phyloP scores from a whole-genome alignment of 2,888 invertebrate genomes.

The Phasia obesa region DNA sequence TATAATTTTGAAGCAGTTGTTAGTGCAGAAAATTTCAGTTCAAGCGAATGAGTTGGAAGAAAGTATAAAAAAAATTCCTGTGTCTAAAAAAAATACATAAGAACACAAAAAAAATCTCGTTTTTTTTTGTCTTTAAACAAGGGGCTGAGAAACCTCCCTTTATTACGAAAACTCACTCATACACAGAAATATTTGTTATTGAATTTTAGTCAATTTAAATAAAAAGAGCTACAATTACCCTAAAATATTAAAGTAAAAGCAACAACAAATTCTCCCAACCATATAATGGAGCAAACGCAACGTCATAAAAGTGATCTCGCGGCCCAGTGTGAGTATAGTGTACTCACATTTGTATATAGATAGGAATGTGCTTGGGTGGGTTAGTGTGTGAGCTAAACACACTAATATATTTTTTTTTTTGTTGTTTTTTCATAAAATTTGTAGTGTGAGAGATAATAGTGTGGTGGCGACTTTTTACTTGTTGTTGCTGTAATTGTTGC shows the following conservation, averaged over 20 bases:
- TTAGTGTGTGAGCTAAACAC: conserved; percentile 10
- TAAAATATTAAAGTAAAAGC: conserved; percentile 2
- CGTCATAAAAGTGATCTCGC: conserved; percentile 65
- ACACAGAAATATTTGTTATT: background rate
- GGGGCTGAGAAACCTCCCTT: conserved; percentile 48
- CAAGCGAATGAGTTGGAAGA: background rate
- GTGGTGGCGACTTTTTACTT: conserved; percentile 6
- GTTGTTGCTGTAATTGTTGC: conserved; percentile 18
- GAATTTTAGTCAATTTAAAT: background rate
- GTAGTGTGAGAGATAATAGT: conserved; percentile 18
- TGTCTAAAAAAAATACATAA: background rate
- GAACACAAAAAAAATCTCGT: background rate
- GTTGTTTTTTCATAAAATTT: conserved; percentile 7
- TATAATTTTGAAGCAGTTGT: too few relatives aligned
- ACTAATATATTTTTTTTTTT: background rate
- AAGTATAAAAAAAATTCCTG: conserved; percentile 13
- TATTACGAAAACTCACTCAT: conserved; percentile 24
- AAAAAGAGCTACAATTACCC: conserved; percentile 32
- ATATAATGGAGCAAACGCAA: conserved; percentile 44
- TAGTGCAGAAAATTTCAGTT: background rate
- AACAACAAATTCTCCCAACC: conserved; percentile 43
- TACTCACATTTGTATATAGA: too few relatives aligned
- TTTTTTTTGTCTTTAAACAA: background rate
- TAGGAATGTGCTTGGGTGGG: background rate
- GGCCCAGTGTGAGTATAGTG: conserved; percentile 41